Percentiles rank a stretch among this genome's conserved stretches.
phyloP scores from a whole-genome alignment of 1,140 invertebrate species.

The Tetraneura akinire region DNA sequence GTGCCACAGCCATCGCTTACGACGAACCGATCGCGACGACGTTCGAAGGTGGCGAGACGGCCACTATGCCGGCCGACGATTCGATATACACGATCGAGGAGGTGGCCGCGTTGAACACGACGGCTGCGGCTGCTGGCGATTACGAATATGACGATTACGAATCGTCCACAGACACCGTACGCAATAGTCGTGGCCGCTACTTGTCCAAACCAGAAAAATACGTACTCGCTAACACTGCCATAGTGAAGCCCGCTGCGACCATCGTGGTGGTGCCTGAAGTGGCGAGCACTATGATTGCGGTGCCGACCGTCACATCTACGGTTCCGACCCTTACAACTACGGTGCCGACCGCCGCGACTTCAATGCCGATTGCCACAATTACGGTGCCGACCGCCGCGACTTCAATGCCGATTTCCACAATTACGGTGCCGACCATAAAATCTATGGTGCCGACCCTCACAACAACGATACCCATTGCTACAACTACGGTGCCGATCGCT shows the following conservation, averaged over 20 bases:
- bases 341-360: background rate
- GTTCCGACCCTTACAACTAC: background rate
- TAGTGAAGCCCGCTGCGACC: background rate
- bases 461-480: too few species aligned
- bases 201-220: background rate
- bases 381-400: background rate
- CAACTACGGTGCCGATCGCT: background rate
- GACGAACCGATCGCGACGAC: background rate
- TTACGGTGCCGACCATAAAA: background rate
- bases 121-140: background rate
- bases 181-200: background rate
- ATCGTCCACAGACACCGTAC: background rate
- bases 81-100: background rate
- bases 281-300: background rate
- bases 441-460: background rate
- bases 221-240: background rate
- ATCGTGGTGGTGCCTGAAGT: background rate
- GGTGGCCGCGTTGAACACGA: slow-evolving; percentile 9
- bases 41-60: slow-evolving; percentile 19
- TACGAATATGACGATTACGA: slow-evolving; percentile 19
- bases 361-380: background rate
- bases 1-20: background rate
- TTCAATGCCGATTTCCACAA: background rate
- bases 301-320: background rate
- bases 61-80: slow-evolving; percentile 1